Evolutionary conservation across 2,113 vertebrate species (phyloP), one percentile per base, ranked within the genome.

Genomic region (Corvus cornix): DNA sequence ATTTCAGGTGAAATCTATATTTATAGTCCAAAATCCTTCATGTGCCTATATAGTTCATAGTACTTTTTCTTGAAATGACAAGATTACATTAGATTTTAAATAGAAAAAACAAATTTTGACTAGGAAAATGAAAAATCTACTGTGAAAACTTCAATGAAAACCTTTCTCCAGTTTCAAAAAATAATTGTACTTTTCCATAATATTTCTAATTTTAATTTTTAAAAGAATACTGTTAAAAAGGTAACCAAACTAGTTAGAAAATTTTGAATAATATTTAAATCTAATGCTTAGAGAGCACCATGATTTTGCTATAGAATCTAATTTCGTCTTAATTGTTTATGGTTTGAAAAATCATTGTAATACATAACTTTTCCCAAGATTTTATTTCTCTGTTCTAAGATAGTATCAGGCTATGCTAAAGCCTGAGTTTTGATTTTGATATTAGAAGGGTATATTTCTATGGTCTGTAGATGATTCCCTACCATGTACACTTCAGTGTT

Each of bases 161-260:
- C 1, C 2, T n/a, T 76, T 51, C 5, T 69, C 0, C 10, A 28
- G 5, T 35, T 59, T 52, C 11, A 1, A 52, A 10, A 62, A 60
- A 49, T 59, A 20, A 7, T 8, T 0, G 7, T 3, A 2, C 1
- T 6, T 52, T 82, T 62, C 23, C 20, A 16, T 22, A 72, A 10
- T 51, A 69, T 43, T 80, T 56, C 24, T 66, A 58, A 44, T 44
- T 4, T 56, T 59, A 53, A 28, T 55, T 73, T 73, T 17, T 10
- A 5, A 2, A n/a, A 78, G 33, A 48, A 21, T 19, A 3, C 14
- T 59, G 3, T 59, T 58, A 5, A 19, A 64, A 74, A 75, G 5
- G 1, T 68, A 76, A 56, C 26, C 3, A 79, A 66, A 68, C 5
- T 58, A 55, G 11, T 46, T 26, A 28, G 23, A 53, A n/a, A 43